A percentile compares a stretch with the other conserved stretches of the same genome.
phyloP scores from a whole-genome alignment of 1,140 invertebrate species.

The Micrasema minimum region DNA sequence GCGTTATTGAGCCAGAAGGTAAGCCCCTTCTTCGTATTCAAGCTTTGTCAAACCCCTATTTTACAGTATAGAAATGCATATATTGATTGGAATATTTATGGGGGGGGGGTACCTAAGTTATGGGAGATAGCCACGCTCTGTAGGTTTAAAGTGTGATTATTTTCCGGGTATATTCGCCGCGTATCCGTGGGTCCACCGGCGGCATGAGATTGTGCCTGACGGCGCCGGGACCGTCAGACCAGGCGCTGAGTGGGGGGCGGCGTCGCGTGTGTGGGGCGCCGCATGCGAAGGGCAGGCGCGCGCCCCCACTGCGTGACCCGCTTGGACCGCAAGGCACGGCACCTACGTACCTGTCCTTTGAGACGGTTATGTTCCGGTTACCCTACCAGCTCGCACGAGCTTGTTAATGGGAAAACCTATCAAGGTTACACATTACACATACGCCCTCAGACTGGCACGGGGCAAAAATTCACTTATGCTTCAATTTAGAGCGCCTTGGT shows the following conservation, averaged over 20 bases:
- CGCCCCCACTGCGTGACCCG: conserved; percentile 68
- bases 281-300: conserved; percentile 59
- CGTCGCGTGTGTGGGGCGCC: conserved; percentile 56
- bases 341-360: conserved; percentile 69
- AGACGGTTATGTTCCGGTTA: conserved; percentile 70
- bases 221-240: conserved; percentile 58
- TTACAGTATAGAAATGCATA: too few species aligned
- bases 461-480: too few species aligned
- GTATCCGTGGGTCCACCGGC: conserved; percentile 66
- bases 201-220: conserved; percentile 61
- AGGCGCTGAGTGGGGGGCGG: conserved; percentile 61
- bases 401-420: conserved; percentile 71
- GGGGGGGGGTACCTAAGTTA: too few species aligned
- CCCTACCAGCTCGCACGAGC: conserved; percentile 69
- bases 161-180: too few species aligned
- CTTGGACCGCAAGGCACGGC: conserved; percentile 70
- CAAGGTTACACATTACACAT: conserved; percentile 63
- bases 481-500: too few species aligned
- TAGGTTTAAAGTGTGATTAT: too few species aligned
- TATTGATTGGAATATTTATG: too few species aligned
- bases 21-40: too few species aligned
- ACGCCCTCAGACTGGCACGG: too few species aligned
- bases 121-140: too few species aligned
- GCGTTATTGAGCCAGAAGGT: conserved; percentile 67
- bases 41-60: too few species aligned